A percentile compares a stretch with the other conserved stretches of the same genome.
These are phyloP conservation scores for Steinernema scapterisci DNA, from an alignment of 2,888 invertebrate genomes.

Conservation along the genomic window DNA sequence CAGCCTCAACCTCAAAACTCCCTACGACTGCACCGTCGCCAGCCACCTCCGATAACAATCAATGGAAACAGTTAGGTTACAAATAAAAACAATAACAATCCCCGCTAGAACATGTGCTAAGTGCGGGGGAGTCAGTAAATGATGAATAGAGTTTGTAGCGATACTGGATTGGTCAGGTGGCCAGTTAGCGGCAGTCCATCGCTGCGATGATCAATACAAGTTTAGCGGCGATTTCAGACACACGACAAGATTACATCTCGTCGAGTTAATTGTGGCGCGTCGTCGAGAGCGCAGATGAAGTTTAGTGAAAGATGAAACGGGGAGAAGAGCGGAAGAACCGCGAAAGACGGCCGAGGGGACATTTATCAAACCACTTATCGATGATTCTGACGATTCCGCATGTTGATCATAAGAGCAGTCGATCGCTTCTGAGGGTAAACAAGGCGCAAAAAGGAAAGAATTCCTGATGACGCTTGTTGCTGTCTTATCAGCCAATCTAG, in stretches of 20 bases:
- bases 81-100: conserved; percentile 22
- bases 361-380: too few species aligned
- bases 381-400: too few species aligned
- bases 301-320: neutral
- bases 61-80: neutral
- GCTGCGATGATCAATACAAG: neutral
- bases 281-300: neutral
- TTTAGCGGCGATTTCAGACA: conserved; percentile 1
- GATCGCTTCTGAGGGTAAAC: too few species aligned
- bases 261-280: neutral
- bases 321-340: too few species aligned
- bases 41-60: neutral
- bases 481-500: too few species aligned
- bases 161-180: neutral
- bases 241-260: conserved; percentile 10
- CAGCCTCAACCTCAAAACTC: neutral
- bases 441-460: too few species aligned
- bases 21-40: neutral
- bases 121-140: neutral
- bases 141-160: conserved; percentile 16
- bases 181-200: too few species aligned
- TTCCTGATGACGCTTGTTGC: too few species aligned
- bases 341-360: too few species aligned
- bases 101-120: conserved; percentile 10
- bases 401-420: too few species aligned